Evolutionary conservation across 2,888 invertebrate species (phyloP).

Genomic region (Conchocele bisecta): DNA sequence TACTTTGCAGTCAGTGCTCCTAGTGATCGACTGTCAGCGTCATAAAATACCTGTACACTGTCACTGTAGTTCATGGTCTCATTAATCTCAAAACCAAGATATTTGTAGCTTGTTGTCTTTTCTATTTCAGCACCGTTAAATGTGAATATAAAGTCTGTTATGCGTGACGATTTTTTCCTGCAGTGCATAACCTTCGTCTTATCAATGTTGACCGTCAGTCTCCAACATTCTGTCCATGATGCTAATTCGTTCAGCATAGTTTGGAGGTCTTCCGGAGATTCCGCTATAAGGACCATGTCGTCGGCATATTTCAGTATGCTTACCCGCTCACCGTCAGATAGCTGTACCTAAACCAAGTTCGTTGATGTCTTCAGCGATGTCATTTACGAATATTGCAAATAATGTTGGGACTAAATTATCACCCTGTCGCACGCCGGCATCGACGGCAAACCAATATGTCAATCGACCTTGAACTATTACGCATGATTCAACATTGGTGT

Average conservation of each 20-base stretch:
- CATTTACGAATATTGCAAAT: slow-evolving; percentile 19
- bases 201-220: slow-evolving; percentile 1
- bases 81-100: not conserved
- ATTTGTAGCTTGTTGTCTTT: not conserved
- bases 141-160: not conserved
- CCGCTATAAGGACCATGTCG: slow-evolving; percentile 1
- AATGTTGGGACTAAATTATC: slow-evolving; percentile 9
- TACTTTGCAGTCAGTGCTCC: not conserved
- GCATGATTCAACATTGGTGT: slow-evolving; percentile 2
- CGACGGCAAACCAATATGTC: slow-evolving; percentile 18
- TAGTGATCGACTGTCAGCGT: slow-evolving; percentile 4
- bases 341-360: not conserved
- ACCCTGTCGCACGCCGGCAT: slow-evolving; percentile 7
- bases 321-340: not conserved
- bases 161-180: not conserved
- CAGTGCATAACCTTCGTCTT: slow-evolving; percentile 10
- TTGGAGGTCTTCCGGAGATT: not conserved
- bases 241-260: not conserved
- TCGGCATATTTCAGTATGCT: slow-evolving; percentile 6
- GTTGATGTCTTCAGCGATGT: slow-evolving; percentile 4
- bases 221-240: slow-evolving; percentile 2
- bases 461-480: not conserved
- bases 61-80: not conserved
- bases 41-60: not conserved
- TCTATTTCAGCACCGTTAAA: not conserved